These are phyloP conservation scores for Tipula lateralis DNA, from an alignment of 2,888 invertebrate genomes.

Conservation along the genomic window DNA sequence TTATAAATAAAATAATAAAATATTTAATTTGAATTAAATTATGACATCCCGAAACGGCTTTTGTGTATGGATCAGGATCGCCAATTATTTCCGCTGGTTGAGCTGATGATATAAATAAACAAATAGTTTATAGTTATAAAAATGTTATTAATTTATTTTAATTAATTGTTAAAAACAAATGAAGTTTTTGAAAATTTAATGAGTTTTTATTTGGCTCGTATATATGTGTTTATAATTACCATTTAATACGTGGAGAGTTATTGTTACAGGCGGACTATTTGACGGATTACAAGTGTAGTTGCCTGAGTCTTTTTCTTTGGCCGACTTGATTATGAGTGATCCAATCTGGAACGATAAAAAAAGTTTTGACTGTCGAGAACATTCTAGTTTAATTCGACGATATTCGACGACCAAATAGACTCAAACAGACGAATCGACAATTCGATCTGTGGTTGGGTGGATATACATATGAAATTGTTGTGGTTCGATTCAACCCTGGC, in stretches of 20 bases:
- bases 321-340: conserved; percentile 48
- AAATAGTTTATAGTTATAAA: not conserved
- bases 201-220: not conserved
- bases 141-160: not conserved
- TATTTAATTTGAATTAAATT: conserved; percentile 1
- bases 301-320: conserved; percentile 51
- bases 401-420: no score
- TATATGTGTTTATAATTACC: conserved; percentile 58
- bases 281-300: conserved; percentile 95
- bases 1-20: not conserved
- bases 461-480: no score
- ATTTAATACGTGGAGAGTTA: conserved; percentile 84
- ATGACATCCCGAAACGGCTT: not conserved
- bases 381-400: no score
- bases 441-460: no score
- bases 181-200: not conserved
- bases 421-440: no score
- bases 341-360: conserved; percentile 41
- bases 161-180: not conserved
- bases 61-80: conserved; percentile 15
- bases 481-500: no score
- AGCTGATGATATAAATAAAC: conserved; percentile 20
- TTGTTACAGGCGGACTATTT: conserved; percentile 83
- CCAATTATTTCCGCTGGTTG: conserved; percentile 28
- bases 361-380: no score